Conservation (phyloP, 2,888 invertebrate species). For the Acanthosepion pharaonis region DNA sequence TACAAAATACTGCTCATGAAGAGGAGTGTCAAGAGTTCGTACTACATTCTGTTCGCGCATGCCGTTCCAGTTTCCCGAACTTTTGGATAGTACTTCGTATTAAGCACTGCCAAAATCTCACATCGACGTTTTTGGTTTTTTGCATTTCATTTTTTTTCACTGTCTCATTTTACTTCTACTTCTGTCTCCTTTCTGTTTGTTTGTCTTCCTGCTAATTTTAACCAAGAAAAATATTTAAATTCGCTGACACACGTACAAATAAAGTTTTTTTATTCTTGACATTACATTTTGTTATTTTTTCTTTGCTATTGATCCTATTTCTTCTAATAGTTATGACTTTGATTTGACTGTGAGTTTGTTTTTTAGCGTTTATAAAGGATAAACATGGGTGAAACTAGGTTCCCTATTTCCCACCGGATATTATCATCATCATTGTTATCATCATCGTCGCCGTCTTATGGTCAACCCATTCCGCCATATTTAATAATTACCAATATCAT, state of each 20-base stretch:
- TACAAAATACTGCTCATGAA: too few relatives aligned
- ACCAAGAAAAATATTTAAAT: background rate
- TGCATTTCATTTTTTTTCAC: background rate
- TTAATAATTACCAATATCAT: too few relatives aligned
- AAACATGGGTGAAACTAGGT: too few relatives aligned
- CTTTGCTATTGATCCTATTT: background rate
- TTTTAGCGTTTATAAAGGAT: too few relatives aligned
- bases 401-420: too few relatives aligned
- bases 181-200: background rate
- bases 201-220: background rate
- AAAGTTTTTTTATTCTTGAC: conserved; percentile 21
- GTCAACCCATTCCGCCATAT: too few relatives aligned
- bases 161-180: background rate
- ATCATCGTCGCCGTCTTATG: too few relatives aligned
- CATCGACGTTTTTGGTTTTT: background rate
- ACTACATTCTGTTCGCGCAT: too few relatives aligned
- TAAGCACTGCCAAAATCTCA: background rate
- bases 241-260: background rate
- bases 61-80: background rate
- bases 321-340: background rate
- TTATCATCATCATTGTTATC: too few relatives aligned
- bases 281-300: background rate
- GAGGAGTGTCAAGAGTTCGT: too few relatives aligned
- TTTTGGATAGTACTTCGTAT: background rate
- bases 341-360: too few relatives aligned